These are phyloP conservation scores for Spizella passerina DNA, from an alignment of 2,797 vertebrate species.

Conservation along the genomic window DNA sequence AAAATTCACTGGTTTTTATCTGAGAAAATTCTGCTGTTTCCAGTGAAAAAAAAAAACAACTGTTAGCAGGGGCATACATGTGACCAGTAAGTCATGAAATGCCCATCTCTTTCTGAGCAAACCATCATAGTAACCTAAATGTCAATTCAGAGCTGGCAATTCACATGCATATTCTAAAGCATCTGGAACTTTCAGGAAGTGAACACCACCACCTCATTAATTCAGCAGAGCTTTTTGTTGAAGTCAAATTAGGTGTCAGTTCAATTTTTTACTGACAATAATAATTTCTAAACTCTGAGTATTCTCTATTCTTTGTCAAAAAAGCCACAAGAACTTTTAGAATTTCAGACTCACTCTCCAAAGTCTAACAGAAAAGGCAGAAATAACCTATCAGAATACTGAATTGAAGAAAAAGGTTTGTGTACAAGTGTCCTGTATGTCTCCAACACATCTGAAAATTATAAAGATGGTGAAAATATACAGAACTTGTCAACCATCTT, in stretches of 20 bases:
- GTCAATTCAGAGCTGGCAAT: neutral
- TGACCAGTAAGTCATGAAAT: neutral
- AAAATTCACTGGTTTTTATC: neutral
- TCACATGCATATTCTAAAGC: neutral
- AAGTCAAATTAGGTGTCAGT: conserved; percentile 19
- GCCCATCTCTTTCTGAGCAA: neutral
- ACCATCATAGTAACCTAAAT: neutral
- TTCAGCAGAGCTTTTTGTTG: conserved; percentile 34
- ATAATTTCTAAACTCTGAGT: neutral
- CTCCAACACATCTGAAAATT: neutral
- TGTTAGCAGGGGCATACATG: neutral
- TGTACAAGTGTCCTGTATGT: neutral
- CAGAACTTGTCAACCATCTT: neutral
- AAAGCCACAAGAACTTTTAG: neutral
- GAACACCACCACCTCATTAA: conserved; percentile 5
- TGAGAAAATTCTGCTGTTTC: neutral
- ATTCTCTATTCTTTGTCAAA: neutral
- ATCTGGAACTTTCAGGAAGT: neutral
- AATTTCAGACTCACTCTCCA: neutral
- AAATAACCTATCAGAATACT: neutral
- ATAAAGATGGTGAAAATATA: neutral
- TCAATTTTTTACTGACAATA: conserved; percentile 5
- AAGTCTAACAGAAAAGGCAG: neutral
- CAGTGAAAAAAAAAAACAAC: neutral
- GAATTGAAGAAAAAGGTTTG: neutral